Conservation (phyloP, 2,888 invertebrate genomes). For the Trachelus iudaicus region DNA sequence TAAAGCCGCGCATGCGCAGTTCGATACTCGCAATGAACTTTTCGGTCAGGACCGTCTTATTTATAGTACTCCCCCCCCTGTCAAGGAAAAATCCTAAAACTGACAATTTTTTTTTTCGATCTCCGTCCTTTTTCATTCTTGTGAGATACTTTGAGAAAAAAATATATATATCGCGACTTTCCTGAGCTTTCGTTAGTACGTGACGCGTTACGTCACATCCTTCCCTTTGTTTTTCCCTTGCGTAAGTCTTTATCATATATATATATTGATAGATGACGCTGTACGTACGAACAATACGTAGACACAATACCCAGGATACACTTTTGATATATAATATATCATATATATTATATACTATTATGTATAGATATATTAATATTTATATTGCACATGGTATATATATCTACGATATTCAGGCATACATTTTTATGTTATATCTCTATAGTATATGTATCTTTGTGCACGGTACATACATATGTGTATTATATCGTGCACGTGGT, state of each 20-base stretch:
- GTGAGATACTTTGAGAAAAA: too few species aligned
- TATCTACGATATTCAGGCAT: background rate
- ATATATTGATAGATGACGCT: background rate
- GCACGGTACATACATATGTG: background rate
- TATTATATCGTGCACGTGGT: background rate
- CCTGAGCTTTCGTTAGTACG: background rate
- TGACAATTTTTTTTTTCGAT: background rate
- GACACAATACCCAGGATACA: background rate
- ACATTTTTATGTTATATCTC: background rate
- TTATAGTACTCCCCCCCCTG: background rate
- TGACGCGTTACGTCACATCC: background rate
- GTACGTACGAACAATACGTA: background rate
- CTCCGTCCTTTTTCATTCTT: background rate
- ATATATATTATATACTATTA: constrained; percentile 11
- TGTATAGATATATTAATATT: background rate
- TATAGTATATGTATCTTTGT: background rate
- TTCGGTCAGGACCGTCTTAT: background rate
- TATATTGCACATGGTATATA: background rate
- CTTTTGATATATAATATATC: constrained; percentile 10
- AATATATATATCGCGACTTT: background rate
- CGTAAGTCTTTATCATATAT: background rate
- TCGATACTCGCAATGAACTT: background rate
- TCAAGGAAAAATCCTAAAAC: background rate
- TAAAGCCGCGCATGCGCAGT: background rate
- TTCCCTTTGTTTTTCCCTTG: background rate